Conservation (phyloP, 2,888 invertebrate species). For the Agonopterix subpropinquella region DNA sequence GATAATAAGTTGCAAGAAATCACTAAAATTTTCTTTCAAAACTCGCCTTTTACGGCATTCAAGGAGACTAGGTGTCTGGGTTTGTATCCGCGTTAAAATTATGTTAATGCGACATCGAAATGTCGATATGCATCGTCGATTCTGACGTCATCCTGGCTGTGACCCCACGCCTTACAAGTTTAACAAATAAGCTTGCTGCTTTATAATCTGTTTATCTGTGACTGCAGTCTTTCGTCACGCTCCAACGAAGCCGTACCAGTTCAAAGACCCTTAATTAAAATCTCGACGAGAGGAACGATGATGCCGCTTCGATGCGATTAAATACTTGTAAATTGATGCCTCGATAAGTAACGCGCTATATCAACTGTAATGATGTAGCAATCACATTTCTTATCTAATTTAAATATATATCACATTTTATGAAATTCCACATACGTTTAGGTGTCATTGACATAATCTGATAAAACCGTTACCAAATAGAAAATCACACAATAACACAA, state of each 20-base stretch:
- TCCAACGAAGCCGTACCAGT: slow-evolving; percentile 29
- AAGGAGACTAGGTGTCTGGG: too few relatives aligned
- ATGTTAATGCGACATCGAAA: background rate
- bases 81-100: background rate
- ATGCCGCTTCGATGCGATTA: slow-evolving; percentile 21
- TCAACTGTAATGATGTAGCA: background rate
- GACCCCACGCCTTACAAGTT: background rate
- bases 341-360: background rate
- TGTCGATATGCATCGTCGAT: background rate
- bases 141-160: background rate
- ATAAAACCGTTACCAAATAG: slow-evolving; percentile 13
- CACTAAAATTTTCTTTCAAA: too few relatives aligned
- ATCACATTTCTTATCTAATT: background rate
- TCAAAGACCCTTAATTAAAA: slow-evolving; percentile 50
- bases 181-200: background rate
- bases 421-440: background rate
- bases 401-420: background rate
- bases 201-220: background rate
- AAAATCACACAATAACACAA: slow-evolving; percentile 13
- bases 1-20: too few relatives aligned
- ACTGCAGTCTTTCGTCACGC: slow-evolving; percentile 22
- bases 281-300: slow-evolving; percentile 29
- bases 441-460: slow-evolving; percentile 9
- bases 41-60: too few relatives aligned
- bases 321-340: background rate